Evolutionary conservation across 2,113 vertebrate species (phyloP).

Genomic region (Furnarius figulus): DNA sequence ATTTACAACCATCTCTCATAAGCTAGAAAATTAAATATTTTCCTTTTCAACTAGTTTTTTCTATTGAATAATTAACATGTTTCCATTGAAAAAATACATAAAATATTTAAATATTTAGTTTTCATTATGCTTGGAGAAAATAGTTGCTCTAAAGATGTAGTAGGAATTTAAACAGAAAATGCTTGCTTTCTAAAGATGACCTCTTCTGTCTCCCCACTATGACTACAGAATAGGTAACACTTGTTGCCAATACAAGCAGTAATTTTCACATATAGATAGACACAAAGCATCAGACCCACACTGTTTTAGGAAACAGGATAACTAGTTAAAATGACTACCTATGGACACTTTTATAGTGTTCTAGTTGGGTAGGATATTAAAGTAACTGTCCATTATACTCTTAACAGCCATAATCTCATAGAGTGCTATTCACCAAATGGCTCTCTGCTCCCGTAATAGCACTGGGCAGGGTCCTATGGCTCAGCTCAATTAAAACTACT

Average conservation of each 20-base stretch:
- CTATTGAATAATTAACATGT: background rate
- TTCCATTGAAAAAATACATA: background rate
- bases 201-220: background rate
- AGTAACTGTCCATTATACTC: conserved; percentile 50
- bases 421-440: conserved; percentile 1
- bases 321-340: conserved; percentile 25
- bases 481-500: conserved; percentile 66
- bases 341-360: background rate
- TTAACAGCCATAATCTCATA: conserved; percentile 31
- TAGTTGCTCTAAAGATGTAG: background rate
- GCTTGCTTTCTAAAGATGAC: background rate
- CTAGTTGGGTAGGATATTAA: conserved; percentile 26
- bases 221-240: background rate
- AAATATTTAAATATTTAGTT: background rate
- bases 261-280: conserved; percentile 1
- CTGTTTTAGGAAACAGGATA: background rate
- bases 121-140: background rate
- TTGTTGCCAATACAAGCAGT: background rate
- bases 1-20: background rate
- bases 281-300: background rate
- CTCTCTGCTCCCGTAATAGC: background rate
- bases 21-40: background rate
- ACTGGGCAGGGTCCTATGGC: conserved; percentile 24
- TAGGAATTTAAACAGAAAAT: background rate
- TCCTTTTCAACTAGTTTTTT: background rate